A percentile compares a stretch with the other conserved stretches of the same genome.
Conservation (phyloP, 2,888 invertebrate species). For the Carcina quercana region DNA sequence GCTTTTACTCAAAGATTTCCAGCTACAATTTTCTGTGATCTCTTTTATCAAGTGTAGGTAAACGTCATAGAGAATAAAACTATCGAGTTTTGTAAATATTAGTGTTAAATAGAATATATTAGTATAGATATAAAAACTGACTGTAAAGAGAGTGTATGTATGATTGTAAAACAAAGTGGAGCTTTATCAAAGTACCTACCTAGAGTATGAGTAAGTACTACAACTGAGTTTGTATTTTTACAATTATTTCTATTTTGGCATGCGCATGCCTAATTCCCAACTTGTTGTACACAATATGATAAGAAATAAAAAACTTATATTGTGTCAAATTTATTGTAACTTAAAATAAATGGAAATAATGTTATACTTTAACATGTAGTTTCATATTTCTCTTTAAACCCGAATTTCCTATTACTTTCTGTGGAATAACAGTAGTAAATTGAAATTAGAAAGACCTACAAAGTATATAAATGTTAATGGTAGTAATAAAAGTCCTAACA, state of each 20-base stretch:
- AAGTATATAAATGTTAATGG: no score
- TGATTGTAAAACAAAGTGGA: conserved; percentile 73
- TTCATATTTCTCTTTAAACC: conserved; percentile 18
- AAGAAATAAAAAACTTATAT: conserved; percentile 40
- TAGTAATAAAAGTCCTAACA: no score
- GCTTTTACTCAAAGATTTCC: conserved; percentile 71
- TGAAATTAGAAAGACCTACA: no score
- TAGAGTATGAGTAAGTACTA: conserved; percentile 58
- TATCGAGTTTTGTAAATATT: conserved; percentile 65
- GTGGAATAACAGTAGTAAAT: no score
- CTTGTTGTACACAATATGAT: conserved; percentile 53
- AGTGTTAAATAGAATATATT: conserved; percentile 30
- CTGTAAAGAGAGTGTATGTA: conserved; percentile 71
- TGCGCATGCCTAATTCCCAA: conserved; percentile 49
- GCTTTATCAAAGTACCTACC: conserved; percentile 74
- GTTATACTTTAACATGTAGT: conserved; percentile 32
- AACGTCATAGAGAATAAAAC: conserved; percentile 58
- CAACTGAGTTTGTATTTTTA: conserved; percentile 71
- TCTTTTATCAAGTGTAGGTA: conserved; percentile 71
- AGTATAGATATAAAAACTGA: conserved; percentile 48
- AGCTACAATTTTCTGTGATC: conserved; percentile 77
- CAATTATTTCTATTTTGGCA: conserved; percentile 62
- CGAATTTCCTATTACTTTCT: conserved; percentile 1
- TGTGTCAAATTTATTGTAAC: conserved; percentile 65
- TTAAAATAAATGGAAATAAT: conserved; percentile 65